Evolutionary conservation across 2,888 invertebrate genomes (phyloP).

Genomic region (Limnephilus lunatus): DNA sequence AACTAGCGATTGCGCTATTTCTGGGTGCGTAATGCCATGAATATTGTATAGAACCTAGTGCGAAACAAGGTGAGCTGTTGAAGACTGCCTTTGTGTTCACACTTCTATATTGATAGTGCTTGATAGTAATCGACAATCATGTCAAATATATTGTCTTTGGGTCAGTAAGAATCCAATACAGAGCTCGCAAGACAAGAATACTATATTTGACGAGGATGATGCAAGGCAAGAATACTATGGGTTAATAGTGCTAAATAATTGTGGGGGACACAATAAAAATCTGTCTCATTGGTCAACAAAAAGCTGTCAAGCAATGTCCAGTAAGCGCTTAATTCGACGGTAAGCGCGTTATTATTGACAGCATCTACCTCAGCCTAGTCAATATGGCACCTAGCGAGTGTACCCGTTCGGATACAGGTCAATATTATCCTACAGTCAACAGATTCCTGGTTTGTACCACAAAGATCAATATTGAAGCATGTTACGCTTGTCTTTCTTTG

Average conservation of each 20-base stretch:
- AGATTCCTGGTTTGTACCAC: conserved; percentile 24
- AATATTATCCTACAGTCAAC: conserved; percentile 20
- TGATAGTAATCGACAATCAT: no score
- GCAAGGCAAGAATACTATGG: neutral
- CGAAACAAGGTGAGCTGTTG: neutral
- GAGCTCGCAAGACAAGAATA: neutral
- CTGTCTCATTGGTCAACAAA: neutral
- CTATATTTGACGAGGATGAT: neutral
- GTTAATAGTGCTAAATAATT: neutral
- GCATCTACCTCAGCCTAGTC: neutral
- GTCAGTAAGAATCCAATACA: neutral
- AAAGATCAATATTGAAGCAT: conserved; percentile 24
- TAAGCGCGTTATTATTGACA: conserved; percentile 21
- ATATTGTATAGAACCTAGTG: neutral
- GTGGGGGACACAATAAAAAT: neutral
- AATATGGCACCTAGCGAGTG: conserved; percentile 32
- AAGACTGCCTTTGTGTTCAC: neutral
- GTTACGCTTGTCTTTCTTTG: conserved; percentile 4
- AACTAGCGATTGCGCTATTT: neutral
- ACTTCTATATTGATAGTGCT: neutral
- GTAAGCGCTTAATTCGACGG: neutral
- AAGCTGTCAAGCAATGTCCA: neutral
- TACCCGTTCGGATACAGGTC: conserved; percentile 14
- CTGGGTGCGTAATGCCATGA: neutral
- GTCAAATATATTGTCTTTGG: no score